phyloP scores from a whole-genome alignment of 2,888 invertebrate genomes.

The Maniola hyperantus region DNA sequence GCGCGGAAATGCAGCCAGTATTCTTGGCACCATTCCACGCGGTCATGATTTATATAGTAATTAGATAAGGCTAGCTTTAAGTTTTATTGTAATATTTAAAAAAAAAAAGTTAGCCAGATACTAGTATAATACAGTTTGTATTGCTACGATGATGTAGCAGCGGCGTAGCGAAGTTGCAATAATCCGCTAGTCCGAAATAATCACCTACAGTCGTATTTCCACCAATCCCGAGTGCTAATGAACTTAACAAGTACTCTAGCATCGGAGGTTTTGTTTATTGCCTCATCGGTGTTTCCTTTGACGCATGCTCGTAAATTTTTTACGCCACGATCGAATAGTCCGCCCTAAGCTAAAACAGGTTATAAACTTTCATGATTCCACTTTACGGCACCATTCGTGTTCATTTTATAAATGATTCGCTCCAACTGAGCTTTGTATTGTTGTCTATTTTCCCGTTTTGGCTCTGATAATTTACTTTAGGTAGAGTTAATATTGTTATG shows the following conservation, averaged over 20 bases:
- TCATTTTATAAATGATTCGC: slow-evolving; percentile 79
- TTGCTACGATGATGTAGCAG: not conserved
- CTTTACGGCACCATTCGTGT: slow-evolving; percentile 76
- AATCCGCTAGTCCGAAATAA: not conserved
- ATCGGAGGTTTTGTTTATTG: slow-evolving; percentile 73
- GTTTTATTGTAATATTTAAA: too few species aligned
- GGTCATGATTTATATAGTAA: too few species aligned
- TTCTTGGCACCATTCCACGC: too few species aligned
- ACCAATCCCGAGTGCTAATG: slow-evolving; percentile 68
- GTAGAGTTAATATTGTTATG: slow-evolving; percentile 1
- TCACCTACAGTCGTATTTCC: slow-evolving; percentile 42
- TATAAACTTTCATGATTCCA: slow-evolving; percentile 79
- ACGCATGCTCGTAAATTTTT: slow-evolving; percentile 80
- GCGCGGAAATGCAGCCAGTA: too few species aligned
- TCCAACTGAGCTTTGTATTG: slow-evolving; percentile 53
- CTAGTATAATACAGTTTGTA: not conserved
- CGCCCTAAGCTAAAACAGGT: slow-evolving; percentile 79
- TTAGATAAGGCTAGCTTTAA: too few species aligned
- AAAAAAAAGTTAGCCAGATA: too few species aligned
- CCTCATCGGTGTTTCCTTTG: slow-evolving; percentile 81
- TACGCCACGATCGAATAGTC: slow-evolving; percentile 78
- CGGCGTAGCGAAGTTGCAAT: not conserved
- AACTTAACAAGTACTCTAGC: slow-evolving; percentile 74
- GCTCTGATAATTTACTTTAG: slow-evolving; percentile 23
- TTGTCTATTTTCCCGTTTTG: slow-evolving; percentile 31